Evolutionary conservation across 2,113 vertebrate species (phyloP).

Genomic region (Macrotus californicus): DNA sequence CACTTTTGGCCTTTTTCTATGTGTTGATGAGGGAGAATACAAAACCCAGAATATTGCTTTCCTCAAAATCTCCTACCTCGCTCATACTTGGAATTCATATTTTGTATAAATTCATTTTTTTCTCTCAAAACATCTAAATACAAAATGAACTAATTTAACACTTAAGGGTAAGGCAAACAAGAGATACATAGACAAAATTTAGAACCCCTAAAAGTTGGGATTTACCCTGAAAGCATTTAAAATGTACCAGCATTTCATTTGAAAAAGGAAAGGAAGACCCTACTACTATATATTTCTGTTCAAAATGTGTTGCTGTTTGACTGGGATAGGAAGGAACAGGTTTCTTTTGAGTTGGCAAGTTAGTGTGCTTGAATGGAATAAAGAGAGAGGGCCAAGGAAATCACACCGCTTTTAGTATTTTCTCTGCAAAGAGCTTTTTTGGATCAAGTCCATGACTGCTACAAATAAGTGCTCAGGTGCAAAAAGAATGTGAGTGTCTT

Average conservation of each 20-base stretch:
- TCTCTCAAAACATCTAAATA: neutral
- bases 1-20: neutral
- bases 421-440: slow-evolving; percentile 45
- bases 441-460: neutral
- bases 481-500: neutral
- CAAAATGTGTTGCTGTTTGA: neutral
- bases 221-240: neutral
- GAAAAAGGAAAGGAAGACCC: neutral
- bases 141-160: neutral
- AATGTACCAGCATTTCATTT: neutral
- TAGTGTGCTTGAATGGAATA: neutral
- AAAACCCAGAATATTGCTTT: neutral
- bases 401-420: slow-evolving; percentile 17
- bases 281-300: neutral
- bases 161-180: neutral
- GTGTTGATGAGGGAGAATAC: neutral
- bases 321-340: neutral
- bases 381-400: slow-evolving; percentile 13
- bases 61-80: neutral
- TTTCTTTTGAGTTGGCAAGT: slow-evolving; percentile 29
- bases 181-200: neutral
- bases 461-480: neutral
- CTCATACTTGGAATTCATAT: neutral
- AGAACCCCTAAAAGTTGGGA: neutral
- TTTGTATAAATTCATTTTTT: neutral